Conservation (phyloP, 2,797 vertebrate genomes). For the Setipinna tenuifilis region DNA sequence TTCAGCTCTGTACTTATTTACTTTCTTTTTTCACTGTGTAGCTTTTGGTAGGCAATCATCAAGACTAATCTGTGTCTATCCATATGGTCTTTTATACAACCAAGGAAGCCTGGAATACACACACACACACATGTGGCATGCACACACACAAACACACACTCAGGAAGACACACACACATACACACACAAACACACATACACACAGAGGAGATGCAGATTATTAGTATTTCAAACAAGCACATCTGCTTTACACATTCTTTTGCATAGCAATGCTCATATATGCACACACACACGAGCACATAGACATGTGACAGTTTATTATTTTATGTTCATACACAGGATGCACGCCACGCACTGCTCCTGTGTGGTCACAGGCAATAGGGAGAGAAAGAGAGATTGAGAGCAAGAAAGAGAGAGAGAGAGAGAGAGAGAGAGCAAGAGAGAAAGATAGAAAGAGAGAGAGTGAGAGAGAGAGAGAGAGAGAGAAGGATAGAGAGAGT, state of each 20-base stretch:
- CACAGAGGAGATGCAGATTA: neutral
- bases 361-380: slow-evolving; percentile 1
- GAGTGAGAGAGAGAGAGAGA: neutral
- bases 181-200: neutral
- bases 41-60: slow-evolving; percentile 13
- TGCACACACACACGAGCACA: slow-evolving; percentile 7
- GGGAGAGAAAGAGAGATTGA: neutral
- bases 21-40: neutral
- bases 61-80: neutral
- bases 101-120: neutral
- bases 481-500: neutral
- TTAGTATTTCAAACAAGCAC: neutral
- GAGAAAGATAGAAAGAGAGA: neutral
- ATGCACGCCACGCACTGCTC: neutral
- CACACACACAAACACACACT: slow-evolving; percentile 19
- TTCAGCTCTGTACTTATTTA: neutral
- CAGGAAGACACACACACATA: neutral
- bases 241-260: neutral
- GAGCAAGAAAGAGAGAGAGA: neutral
- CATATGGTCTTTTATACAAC: neutral
- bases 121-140: neutral
- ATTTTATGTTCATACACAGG: slow-evolving; percentile 16
- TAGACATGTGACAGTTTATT: slow-evolving; percentile 22
- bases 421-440: neutral
- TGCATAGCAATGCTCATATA: slow-evolving; percentile 7